Percentiles rank a stretch among this genome's conserved stretches.
Evolutionary conservation across 2,888 invertebrate genomes (phyloP).

Genomic region (Podotricha telesiphe): DNA sequence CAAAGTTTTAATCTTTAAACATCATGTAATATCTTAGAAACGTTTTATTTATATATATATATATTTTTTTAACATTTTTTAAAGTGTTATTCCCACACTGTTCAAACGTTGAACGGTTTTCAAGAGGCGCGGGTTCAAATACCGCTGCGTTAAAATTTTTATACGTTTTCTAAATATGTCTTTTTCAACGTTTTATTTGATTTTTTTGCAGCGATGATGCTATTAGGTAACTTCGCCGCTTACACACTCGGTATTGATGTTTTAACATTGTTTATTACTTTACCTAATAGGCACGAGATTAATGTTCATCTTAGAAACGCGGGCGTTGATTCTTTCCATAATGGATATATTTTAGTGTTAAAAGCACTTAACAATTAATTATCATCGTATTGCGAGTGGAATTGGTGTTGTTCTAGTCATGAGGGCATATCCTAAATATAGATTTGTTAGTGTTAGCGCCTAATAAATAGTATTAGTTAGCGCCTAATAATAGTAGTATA

Average conservation of each 20-base stretch:
- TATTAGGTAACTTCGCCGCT: slow-evolving; percentile 20
- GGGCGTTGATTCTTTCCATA: slow-evolving; percentile 6
- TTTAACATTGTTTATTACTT: slow-evolving; percentile 18
- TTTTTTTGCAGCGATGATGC: slow-evolving; percentile 21
- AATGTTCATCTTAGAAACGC: slow-evolving; percentile 10
- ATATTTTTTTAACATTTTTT: too few relatives aligned
- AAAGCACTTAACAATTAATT: slow-evolving; percentile 5
- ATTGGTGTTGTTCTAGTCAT: not conserved
- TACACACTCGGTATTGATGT: slow-evolving; percentile 13
- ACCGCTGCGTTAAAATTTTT: too few relatives aligned
- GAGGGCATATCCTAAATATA: not conserved
- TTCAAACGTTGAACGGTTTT: too few relatives aligned
- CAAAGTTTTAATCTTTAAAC: slow-evolving; percentile 21
- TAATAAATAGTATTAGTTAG: too few relatives aligned
- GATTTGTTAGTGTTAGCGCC: not conserved
- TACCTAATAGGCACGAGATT: slow-evolving; percentile 10
- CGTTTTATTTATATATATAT: too few relatives aligned
- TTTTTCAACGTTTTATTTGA: too few relatives aligned
- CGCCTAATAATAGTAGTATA: too few relatives aligned
- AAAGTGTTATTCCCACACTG: too few relatives aligned
- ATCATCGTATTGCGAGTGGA: not conserved
- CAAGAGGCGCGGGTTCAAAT: too few relatives aligned
- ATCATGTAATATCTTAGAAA: not conserved
- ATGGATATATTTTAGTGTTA: slow-evolving; percentile 9
- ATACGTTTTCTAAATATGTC: too few relatives aligned